phyloP scores from a whole-genome alignment of 2,888 invertebrate species.

The Cyclophora albipunctata region DNA sequence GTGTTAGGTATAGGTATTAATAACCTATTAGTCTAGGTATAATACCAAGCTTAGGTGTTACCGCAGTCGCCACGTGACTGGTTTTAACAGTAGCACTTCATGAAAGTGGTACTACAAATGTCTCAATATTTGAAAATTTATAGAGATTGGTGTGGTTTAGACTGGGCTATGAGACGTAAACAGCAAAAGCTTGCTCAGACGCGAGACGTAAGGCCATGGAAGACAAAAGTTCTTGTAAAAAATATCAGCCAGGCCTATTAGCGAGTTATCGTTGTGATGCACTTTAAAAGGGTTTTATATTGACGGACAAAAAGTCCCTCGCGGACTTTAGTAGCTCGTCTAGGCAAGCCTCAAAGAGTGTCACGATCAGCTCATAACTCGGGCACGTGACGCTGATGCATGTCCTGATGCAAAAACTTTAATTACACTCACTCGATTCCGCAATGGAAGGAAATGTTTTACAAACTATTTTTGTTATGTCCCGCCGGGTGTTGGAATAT shows the following conservation, averaged over 20 bases:
- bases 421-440: slow-evolving; percentile 42
- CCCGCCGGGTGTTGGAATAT: neutral
- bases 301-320: too few relatives aligned
- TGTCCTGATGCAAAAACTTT: slow-evolving; percentile 43
- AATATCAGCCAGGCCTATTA: too few relatives aligned
- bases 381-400: slow-evolving; percentile 46
- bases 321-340: too few relatives aligned
- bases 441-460: slow-evolving; percentile 5
- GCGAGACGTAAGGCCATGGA: too few relatives aligned
- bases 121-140: slow-evolving; percentile 18
- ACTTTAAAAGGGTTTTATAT: too few relatives aligned
- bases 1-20: too few relatives aligned
- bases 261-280: too few relatives aligned
- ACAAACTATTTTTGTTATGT: neutral
- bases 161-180: slow-evolving; percentile 17
- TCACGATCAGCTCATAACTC: slow-evolving; percentile 62
- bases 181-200: slow-evolving; percentile 12
- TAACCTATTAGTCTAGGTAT: too few relatives aligned
- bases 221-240: too few relatives aligned
- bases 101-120: slow-evolving; percentile 8
- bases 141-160: slow-evolving; percentile 15
- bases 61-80: slow-evolving; percentile 4
- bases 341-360: slow-evolving; percentile 12
- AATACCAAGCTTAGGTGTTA: too few relatives aligned
- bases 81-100: slow-evolving; percentile 6